Base-by-base conservation (phyloP, 2,888 invertebrate genomes). In the Xylota segnis region DNA sequence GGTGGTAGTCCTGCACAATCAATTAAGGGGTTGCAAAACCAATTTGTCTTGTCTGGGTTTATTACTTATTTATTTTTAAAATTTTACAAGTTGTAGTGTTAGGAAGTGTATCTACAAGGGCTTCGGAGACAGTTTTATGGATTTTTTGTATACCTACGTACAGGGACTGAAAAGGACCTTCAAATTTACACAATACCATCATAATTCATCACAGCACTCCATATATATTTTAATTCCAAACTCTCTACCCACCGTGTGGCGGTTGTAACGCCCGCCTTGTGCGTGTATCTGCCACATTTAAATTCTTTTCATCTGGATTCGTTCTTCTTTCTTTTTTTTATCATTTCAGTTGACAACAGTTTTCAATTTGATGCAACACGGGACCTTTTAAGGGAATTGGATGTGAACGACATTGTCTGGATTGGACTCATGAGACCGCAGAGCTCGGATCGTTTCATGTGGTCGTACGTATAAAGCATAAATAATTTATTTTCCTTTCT, bases 291-390 rank as follows among this genome's bases (percentile, higher is more conserved):
- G 58, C 9, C 23, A 66, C 32, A 78, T 82, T 82, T 63, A 70
- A 40, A 59, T 79, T 78, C 29, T 66, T 56, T 79, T 63, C 58
- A 76, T 76, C 37, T 47, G 5, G 4, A 50, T 50, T 43, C 14
- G 4, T 14, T 14, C 29, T 23, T 5, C 45, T 23, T 71, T 59
- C 27, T 54, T 34, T 10, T 70, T n/a, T 29, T 59, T 52, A 7
- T 61, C 45, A 23, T 77, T 83, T 54, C 89, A 96, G 96, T 96
- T 90, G 96, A 96, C 90, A 95, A 95, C 79, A 95, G 95, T 84
- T 95, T 95, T 47, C 96, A 96, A 92, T 96, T 95, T 90, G 96
- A 96, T 90, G 96, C 96, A 47, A 95, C 96, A 70, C 93, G 96
- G 87, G 95, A 96, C 32, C 96, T 96, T 90, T 93, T 96, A 87